Evolutionary conservation across 2,888 invertebrate genomes (phyloP), one percentile per base, ranked within the genome.

Genomic region (Achlya flavicornis): DNA sequence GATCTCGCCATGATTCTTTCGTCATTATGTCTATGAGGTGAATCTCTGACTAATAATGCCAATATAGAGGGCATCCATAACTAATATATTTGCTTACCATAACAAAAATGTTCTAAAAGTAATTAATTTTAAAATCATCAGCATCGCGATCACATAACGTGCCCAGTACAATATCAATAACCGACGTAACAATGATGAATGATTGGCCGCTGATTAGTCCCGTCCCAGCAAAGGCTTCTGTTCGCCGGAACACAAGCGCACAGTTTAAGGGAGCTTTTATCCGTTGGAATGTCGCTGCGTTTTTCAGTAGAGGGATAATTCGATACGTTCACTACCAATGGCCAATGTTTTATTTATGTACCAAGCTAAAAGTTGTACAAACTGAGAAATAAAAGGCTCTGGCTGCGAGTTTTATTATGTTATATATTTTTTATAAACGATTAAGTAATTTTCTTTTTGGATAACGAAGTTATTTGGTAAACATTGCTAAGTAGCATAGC

Each of bases 161-260:
- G 48, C 48, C 16, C n/a, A 11, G 48, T 10, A 61, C 43, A 33
- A 61, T 61, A 26, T 61, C 33, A 63, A 66, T 66, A 63, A 58
- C 58, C 57, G 60, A 57, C 46, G 53, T 57, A 66, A 67, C 69
- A 69, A 69, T 66, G 66, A 66, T 60, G 64, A 65, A 67, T 69
- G 64, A 69, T 68, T 64, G 64, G 58, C 48, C 62, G 38, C 41
- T 63, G 63, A 63, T 63, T 63, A 61, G 60, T 43, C 19, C 46
- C 61, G 16, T 35, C 43, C 46, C 41, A 43, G 41, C 48, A 26
- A 61, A 26, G 46, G 19, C 41, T 41, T 35, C 41, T 61, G 61
- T 14, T 33, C 35, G 35, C 59, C 16, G 26, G 26, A 41, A 19
- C 59, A 11, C n/a, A 33, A 14, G 35, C 14, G 58, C 33, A 46